Percentiles rank a stretch among this genome's conserved stretches.
phyloP scores from a whole-genome alignment of 1,140 invertebrate species.

The Oryctes rhinoceros region DNA sequence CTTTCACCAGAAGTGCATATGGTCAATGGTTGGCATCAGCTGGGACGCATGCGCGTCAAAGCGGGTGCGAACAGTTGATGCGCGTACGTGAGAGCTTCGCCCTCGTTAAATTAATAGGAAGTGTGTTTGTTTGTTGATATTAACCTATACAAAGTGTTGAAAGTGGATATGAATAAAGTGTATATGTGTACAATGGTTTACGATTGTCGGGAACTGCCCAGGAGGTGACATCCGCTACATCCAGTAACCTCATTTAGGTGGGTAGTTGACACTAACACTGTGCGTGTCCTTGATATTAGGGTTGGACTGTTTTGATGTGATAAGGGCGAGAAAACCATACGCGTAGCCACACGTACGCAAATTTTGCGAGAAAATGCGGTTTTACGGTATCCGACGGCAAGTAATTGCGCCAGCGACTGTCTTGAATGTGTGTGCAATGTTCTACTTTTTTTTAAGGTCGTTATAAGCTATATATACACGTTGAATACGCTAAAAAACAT shows the following conservation, averaged over 20 bases:
- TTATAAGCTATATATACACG: constrained; percentile 14
- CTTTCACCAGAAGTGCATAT: constrained; percentile 28
- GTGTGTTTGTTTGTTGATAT: constrained; percentile 41
- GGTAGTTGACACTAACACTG: constrained; percentile 39
- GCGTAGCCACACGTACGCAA: background rate
- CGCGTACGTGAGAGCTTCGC: constrained; percentile 38
- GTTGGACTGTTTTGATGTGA: constrained; percentile 29
- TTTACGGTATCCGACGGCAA: constrained; percentile 18
- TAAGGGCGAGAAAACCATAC: background rate
- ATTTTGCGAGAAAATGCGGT: background rate
- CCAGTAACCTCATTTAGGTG: constrained; percentile 40
- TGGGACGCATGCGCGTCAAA: constrained; percentile 37
- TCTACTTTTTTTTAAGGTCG: constrained; percentile 33
- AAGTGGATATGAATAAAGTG: constrained; percentile 36
- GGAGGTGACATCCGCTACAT: constrained; percentile 36
- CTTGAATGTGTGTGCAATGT: constrained; percentile 7
- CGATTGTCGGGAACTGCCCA: constrained; percentile 23
- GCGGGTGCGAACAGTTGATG: constrained; percentile 33
- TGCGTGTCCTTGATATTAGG: constrained; percentile 38
- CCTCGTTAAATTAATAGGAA: constrained; percentile 41
- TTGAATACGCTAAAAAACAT: background rate
- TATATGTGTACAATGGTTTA: constrained; percentile 23
- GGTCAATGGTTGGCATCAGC: constrained; percentile 42
- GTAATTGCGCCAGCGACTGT: background rate
- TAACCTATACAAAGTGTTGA: constrained; percentile 40